A percentile compares a stretch with the other conserved stretches of the same genome.
These are phyloP conservation scores for Adelphocoris suturalis DNA, from an alignment of 2,888 invertebrate species.

Conservation along the genomic window DNA sequence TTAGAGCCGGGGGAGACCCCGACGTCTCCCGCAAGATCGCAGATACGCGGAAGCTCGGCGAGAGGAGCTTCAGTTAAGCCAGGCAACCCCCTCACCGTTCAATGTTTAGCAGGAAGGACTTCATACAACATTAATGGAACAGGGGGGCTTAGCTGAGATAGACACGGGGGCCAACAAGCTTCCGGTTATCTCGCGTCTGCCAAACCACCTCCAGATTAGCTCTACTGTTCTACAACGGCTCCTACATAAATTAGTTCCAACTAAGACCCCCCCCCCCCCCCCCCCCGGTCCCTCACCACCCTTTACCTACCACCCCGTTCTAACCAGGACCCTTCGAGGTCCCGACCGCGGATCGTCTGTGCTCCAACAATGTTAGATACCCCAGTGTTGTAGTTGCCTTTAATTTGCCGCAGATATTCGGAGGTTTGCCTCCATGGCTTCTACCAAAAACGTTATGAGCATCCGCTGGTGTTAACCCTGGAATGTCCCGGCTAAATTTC, in stretches of 20 bases:
- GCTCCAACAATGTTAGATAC: conserved; percentile 49
- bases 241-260: conserved; percentile 70
- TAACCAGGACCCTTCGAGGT: not conserved
- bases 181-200: conserved; percentile 70
- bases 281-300: not conserved
- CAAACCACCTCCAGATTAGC: conserved; percentile 70
- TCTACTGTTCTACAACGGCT: conserved; percentile 68
- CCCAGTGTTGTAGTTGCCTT: conserved; percentile 31
- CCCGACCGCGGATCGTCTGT: conserved; percentile 14
- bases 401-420: conserved; percentile 35
- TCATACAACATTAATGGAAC: conserved; percentile 70
- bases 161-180: conserved; percentile 71
- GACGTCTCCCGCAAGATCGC: conserved; percentile 34
- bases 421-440: not conserved
- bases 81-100: conserved; percentile 14
- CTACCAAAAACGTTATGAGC: too few relatives aligned
- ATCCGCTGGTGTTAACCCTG: too few relatives aligned
- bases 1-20: not conserved
- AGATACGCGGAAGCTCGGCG: conserved; percentile 17
- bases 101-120: conserved; percentile 49
- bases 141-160: conserved; percentile 61
- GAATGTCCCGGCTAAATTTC: too few relatives aligned
- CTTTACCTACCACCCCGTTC: not conserved
- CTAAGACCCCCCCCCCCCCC: conserved; percentile 28
- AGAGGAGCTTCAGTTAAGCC: conserved; percentile 32